phyloP scores from a whole-genome alignment of 2,888 invertebrate species.

The Caenorhabditis sp. region DNA sequence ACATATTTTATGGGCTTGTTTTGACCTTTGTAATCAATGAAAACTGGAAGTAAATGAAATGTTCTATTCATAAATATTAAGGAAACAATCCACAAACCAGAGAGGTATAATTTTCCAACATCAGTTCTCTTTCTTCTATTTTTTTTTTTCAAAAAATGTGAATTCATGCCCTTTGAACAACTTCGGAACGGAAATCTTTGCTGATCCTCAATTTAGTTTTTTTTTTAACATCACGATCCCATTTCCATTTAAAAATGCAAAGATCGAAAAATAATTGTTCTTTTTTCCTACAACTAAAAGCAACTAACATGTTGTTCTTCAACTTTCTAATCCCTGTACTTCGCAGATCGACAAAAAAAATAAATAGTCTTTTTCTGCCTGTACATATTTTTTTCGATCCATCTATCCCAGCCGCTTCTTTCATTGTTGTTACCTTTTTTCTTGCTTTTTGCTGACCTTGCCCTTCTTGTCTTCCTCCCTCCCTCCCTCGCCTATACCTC shows the following conservation, averaged over 20 bases:
- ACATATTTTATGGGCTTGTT: too few relatives aligned
- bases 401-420: constrained; percentile 22
- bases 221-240: background rate
- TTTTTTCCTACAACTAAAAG: background rate
- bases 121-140: background rate
- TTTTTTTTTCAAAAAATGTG: constrained; percentile 2
- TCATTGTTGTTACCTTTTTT: constrained; percentile 21
- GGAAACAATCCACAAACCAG: too few relatives aligned
- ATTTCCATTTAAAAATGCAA: background rate
- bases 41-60: too few relatives aligned
- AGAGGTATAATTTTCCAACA: too few relatives aligned
- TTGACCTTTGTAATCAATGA: background rate
- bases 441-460: constrained; percentile 43
- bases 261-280: background rate
- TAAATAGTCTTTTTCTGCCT: constrained; percentile 8
- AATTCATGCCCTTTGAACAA: background rate
- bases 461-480: constrained; percentile 29
- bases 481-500: background rate
- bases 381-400: too few relatives aligned
- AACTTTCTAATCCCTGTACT: constrained; percentile 1
- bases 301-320: background rate
- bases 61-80: too few relatives aligned
- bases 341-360: constrained; percentile 5
- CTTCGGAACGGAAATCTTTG: background rate
- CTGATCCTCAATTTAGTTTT: background rate